Evolutionary conservation across 2,797 vertebrate species (phyloP).

Genomic region (Taeniopygia guttata): DNA sequence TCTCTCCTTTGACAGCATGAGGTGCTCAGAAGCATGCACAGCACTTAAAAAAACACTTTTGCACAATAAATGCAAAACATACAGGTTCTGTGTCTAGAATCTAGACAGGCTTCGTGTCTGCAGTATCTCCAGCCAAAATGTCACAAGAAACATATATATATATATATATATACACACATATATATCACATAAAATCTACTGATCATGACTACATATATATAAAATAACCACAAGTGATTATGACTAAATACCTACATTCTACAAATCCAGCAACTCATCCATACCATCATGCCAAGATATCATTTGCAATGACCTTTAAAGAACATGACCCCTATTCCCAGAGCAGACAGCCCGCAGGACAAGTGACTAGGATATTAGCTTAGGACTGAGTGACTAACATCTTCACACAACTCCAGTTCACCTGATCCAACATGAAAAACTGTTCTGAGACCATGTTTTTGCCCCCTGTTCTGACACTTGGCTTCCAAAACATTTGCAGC

Average conservation of each 20-base stretch:
- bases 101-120: not conserved
- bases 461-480: rapidly evolving
- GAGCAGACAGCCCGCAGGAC: constrained; percentile 8
- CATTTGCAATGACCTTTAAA: constrained; percentile 4
- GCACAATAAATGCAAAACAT: not conserved
- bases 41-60: not conserved
- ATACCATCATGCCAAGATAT: not conserved
- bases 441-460: not conserved
- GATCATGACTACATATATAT: not conserved
- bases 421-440: not conserved
- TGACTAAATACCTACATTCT: not conserved
- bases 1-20: not conserved
- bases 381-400: not conserved
- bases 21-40: not conserved
- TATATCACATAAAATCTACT: not conserved
- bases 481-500: not conserved
- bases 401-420: not conserved
- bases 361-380: not conserved
- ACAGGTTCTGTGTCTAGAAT: not conserved
- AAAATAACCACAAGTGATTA: not conserved
- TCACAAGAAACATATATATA: not conserved
- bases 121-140: not conserved
- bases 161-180: not conserved
- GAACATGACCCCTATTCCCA: constrained; percentile 23
- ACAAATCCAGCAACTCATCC: not conserved